Evolutionary conservation across 30 jellyfish, hydroid and myxozoan species (phyloP), one percentile per base, ranked within the genome.

Genomic region (Pseudorhiza aurosa): DNA sequence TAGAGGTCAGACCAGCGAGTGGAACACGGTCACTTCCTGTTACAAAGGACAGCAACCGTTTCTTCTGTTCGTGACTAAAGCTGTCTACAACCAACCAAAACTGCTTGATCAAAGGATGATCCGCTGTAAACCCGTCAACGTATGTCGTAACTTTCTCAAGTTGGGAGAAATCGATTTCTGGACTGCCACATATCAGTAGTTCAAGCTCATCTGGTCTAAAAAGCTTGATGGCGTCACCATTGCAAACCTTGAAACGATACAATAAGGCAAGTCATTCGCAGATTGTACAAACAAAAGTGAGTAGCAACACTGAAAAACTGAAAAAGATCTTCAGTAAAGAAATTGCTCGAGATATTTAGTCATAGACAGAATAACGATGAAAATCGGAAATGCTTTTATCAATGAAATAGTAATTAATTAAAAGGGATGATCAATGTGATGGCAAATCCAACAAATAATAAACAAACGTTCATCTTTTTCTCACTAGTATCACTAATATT

Each of bases 21-120:
- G 99, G 99, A 27, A 93, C 97, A 19, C 99, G 96, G 65, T 77
- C 87, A 57, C 97, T 85, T 30, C 99, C 99, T n/a, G 99, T 93
- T 12, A 82, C 97, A 75, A 93, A 93, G 62, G 88, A 80, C 78
- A 93, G 79, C 47, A 93, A 69, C n/a, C 81, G 62, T 40, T 76
- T 88, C 85, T 87, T 86, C 49, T 93, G 97, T 56, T 81, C 74
- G 49, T 68, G 73, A 4, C 90, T 75, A 40, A 93, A 81, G 0
- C 33, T 68, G 67, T 81, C 58, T 24, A 93, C 97, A 44, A 86
- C 81, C 40, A 62, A 9, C 99, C 99, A 93, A 63, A 92, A 92
- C 36, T 75, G 88, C 77, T 53, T 72, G 50, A 93, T 93, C 45
- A 81, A 46, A 21, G 85, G 68, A 28, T 82, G 96, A 25, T 64